Conservation (phyloP, 2,113 vertebrate genomes). For the Myotis lucifugus region DNA sequence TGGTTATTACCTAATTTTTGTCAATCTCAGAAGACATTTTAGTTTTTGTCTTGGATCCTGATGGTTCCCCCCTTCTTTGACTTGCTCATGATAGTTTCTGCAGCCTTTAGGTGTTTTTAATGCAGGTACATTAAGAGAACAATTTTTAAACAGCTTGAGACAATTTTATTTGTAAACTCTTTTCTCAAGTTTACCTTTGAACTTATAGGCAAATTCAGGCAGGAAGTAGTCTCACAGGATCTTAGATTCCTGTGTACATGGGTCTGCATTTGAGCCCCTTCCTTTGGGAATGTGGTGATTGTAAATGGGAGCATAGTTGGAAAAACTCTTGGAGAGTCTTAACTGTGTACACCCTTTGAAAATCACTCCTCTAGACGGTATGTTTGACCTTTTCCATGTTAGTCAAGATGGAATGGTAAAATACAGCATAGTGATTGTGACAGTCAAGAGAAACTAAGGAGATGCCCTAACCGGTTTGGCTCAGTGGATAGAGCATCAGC, state of each 20-base stretch:
- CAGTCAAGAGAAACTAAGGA: slow-evolving; percentile 37
- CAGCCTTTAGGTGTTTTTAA: neutral
- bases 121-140: neutral
- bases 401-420: slow-evolving; percentile 38
- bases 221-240: neutral
- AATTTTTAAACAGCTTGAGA: slow-evolving; percentile 19
- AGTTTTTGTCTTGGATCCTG: slow-evolving; percentile 8
- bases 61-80: neutral
- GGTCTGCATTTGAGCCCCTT: neutral
- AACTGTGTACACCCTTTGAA: neutral
- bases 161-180: slow-evolving; percentile 30
- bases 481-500: too few species aligned
- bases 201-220: slow-evolving; percentile 2
- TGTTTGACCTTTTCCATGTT: slow-evolving; percentile 36
- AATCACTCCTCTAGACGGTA: neutral
- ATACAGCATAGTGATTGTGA: slow-evolving; percentile 40
- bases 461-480: too few species aligned
- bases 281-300: slow-evolving; percentile 5
- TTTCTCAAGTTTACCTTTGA: slow-evolving; percentile 23
- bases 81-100: neutral
- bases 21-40: neutral
- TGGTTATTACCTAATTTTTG: neutral
- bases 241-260: neutral
- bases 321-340: slow-evolving; percentile 18
- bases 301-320: slow-evolving; percentile 41